A percentile compares a stretch with the other conserved stretches of the same genome.
phyloP scores from a whole-genome alignment of 2,888 invertebrate genomes.

The Ophion ellenae region DNA sequence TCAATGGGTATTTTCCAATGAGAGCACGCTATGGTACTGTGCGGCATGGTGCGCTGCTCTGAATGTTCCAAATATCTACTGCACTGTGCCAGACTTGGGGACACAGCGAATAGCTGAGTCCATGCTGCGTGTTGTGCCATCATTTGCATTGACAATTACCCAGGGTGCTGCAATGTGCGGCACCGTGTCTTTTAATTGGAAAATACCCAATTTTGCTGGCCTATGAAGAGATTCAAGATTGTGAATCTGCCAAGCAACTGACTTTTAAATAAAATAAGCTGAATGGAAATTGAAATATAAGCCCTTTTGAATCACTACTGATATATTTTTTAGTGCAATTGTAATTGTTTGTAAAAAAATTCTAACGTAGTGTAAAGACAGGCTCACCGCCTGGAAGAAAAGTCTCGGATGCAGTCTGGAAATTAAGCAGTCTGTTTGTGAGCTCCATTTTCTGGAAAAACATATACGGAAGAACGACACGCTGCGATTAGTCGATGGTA shows the following conservation, averaged over 20 bases:
- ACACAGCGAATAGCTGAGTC: constrained; percentile 7
- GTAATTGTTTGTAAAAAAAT: too few relatives aligned
- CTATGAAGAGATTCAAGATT: too few relatives aligned
- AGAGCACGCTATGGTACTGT: too few relatives aligned
- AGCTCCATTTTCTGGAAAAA: constrained; percentile 1
- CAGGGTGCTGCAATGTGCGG: not conserved
- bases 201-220: too few relatives aligned
- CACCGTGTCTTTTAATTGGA: too few relatives aligned
- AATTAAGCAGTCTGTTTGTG: not conserved
- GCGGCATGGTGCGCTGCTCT: not conserved
- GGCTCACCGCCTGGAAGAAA: not conserved
- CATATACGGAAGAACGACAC: constrained; percentile 1
- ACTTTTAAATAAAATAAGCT: too few relatives aligned
- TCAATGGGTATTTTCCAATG: too few relatives aligned
- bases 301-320: not conserved
- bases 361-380: not conserved
- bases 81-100: constrained; percentile 1
- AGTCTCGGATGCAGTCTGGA: not conserved
- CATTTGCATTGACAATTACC: not conserved
- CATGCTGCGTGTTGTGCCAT: too few relatives aligned
- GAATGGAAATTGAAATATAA: too few relatives aligned
- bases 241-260: too few relatives aligned
- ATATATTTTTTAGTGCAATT: not conserved
- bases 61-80: constrained; percentile 9
- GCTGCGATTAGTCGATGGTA: not conserved